phyloP scores from a whole-genome alignment of 2,113 vertebrate species.

The Promerops cafer region DNA sequence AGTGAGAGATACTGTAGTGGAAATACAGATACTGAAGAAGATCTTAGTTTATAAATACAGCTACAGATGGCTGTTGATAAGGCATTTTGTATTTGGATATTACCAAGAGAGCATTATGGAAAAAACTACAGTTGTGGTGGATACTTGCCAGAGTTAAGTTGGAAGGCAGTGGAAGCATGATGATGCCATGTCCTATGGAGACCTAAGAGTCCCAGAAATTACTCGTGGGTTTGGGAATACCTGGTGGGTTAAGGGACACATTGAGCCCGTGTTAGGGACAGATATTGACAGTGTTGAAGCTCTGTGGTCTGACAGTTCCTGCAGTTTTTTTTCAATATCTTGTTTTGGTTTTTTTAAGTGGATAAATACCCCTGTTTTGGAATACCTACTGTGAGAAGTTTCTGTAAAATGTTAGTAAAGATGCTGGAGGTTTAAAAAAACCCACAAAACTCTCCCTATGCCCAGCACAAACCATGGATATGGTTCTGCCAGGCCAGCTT shows the following conservation, averaged over 20 bases:
- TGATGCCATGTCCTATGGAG: neutral
- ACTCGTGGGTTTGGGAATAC: neutral
- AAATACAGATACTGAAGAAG: neutral
- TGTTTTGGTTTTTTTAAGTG: neutral
- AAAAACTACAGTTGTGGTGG: neutral
- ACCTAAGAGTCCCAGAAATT: neutral
- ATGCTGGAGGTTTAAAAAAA: neutral
- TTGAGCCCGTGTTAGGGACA: accelerated
- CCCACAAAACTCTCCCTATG: neutral
- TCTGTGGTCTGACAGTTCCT: neutral
- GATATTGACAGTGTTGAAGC: neutral
- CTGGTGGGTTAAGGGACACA: neutral
- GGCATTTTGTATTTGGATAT: neutral
- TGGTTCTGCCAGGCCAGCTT: neutral
- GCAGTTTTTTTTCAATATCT: neutral
- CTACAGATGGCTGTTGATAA: neutral
- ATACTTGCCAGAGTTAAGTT: neutral
- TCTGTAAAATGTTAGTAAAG: neutral
- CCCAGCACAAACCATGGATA: accelerated
- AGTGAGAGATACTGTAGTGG: neutral
- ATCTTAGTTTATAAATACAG: neutral
- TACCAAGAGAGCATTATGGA: neutral
- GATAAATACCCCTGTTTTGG: neutral
- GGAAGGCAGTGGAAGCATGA: neutral
- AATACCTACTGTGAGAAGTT: neutral